Evolutionary conservation across 2,888 invertebrate species (phyloP).

Genomic region (Argyra leucocephala): DNA sequence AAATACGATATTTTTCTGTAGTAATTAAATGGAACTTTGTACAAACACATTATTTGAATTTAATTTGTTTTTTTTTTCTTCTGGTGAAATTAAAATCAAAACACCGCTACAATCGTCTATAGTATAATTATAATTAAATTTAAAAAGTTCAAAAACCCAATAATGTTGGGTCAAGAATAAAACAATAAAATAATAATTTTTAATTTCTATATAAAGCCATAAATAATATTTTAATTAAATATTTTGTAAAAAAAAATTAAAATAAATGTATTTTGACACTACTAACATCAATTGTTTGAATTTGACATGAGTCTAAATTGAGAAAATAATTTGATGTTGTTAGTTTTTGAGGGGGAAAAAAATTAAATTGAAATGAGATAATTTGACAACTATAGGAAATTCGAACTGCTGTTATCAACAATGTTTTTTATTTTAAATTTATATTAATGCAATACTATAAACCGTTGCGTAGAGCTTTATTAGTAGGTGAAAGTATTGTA

Average conservation of each 20-base stretch:
- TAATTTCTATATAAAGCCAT: not conserved
- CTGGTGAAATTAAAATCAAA: too few relatives aligned
- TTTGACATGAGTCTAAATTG: not conserved
- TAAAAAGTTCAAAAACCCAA: not conserved
- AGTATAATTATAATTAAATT: not conserved
- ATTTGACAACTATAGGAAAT: too few relatives aligned
- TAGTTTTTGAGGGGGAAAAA: not conserved
- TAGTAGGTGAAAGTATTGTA: too few relatives aligned
- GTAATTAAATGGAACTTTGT: too few relatives aligned
- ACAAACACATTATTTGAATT: too few relatives aligned
- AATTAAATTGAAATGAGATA: not conserved
- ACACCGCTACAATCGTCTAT: too few relatives aligned
- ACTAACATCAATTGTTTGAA: not conserved
- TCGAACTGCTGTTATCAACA: too few relatives aligned
- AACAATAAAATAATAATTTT: not conserved
- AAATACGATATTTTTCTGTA: too few relatives aligned
- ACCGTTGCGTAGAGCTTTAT: too few relatives aligned
- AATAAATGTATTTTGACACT: not conserved
- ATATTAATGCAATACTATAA: too few relatives aligned
- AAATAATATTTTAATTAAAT: not conserved
- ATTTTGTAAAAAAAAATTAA: not conserved
- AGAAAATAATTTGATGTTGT: not conserved
- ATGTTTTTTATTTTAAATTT: too few relatives aligned
- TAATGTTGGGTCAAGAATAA: not conserved
- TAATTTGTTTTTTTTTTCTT: too few relatives aligned